phyloP scores from a whole-genome alignment of 2,888 invertebrate species.

The Lissonota sp. region DNA sequence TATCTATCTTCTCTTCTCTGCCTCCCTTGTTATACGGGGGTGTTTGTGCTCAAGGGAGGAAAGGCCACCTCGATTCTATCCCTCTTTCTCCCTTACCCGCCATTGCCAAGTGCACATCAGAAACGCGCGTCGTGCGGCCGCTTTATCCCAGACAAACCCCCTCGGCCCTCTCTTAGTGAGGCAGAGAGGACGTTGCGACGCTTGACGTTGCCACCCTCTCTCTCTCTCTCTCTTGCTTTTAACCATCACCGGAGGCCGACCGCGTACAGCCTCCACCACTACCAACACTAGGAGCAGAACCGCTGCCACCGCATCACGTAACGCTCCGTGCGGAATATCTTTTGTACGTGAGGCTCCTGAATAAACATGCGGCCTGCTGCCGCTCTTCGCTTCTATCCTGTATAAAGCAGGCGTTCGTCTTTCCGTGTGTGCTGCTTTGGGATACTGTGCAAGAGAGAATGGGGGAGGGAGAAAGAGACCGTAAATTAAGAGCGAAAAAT shows the following conservation, averaged over 20 bases:
- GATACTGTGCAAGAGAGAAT: slow-evolving; percentile 42
- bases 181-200: slow-evolving; percentile 43
- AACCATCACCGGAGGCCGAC: slow-evolving; percentile 52
- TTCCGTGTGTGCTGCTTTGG: slow-evolving; percentile 26
- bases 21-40: neutral
- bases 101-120: slow-evolving; percentile 61
- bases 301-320: slow-evolving; percentile 73
- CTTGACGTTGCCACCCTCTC: slow-evolving; percentile 60
- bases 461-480: slow-evolving; percentile 25
- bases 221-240: neutral
- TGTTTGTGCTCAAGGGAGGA: slow-evolving; percentile 15
- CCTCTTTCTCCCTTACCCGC: slow-evolving; percentile 2
- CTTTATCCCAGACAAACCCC: slow-evolving; percentile 58
- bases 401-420: slow-evolving; percentile 69
- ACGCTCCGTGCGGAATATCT: slow-evolving; percentile 79
- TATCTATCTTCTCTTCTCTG: slow-evolving; percentile 16
- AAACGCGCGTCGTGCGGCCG: slow-evolving; percentile 34
- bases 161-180: slow-evolving; percentile 26
- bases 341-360: slow-evolving; percentile 82
- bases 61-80: slow-evolving; percentile 13
- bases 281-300: slow-evolving; percentile 8
- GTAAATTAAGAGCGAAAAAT: slow-evolving; percentile 18
- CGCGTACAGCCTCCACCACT: slow-evolving; percentile 41
- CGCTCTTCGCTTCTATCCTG: slow-evolving; percentile 58
- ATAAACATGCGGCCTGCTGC: slow-evolving; percentile 80